Evolutionary conservation across 2,888 invertebrate genomes (phyloP).

Genomic region (Trichopria drosophilae): DNA sequence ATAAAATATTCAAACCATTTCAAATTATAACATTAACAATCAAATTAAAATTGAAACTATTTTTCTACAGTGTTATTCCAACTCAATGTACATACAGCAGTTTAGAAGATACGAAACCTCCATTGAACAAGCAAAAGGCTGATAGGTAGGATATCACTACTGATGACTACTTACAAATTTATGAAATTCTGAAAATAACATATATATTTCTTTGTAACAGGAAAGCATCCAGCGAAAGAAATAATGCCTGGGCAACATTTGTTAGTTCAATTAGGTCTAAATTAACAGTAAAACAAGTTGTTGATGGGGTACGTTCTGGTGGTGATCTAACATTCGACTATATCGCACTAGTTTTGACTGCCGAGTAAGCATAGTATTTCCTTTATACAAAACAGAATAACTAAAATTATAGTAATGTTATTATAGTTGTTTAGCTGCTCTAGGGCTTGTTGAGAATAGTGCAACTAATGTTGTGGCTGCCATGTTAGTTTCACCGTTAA

Average conservation of each 20-base stretch:
- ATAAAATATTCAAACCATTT: too few relatives aligned
- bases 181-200: neutral
- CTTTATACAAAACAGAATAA: neutral
- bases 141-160: slow-evolving; percentile 36
- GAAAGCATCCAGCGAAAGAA: too few relatives aligned
- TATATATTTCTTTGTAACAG: neutral
- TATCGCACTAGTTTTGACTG: slow-evolving; percentile 75
- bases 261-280: slow-evolving; percentile 78
- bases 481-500: slow-evolving; percentile 75
- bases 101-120: slow-evolving; percentile 33
- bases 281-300: slow-evolving; percentile 80
- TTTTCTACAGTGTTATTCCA: slow-evolving; percentile 50
- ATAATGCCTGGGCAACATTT: slow-evolving; percentile 70
- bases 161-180: too few relatives aligned
- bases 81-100: slow-evolving; percentile 54
- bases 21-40: neutral
- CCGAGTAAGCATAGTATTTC: slow-evolving; percentile 67
- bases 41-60: neutral
- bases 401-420: neutral
- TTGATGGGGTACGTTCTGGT: slow-evolving; percentile 76
- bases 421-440: slow-evolving; percentile 77
- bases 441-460: slow-evolving; percentile 81
- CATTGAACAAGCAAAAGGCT: slow-evolving; percentile 37
- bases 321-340: slow-evolving; percentile 83
- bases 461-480: slow-evolving; percentile 79